Conservation (phyloP, 2,888 invertebrate genomes). For the Saturnia japonica region DNA sequence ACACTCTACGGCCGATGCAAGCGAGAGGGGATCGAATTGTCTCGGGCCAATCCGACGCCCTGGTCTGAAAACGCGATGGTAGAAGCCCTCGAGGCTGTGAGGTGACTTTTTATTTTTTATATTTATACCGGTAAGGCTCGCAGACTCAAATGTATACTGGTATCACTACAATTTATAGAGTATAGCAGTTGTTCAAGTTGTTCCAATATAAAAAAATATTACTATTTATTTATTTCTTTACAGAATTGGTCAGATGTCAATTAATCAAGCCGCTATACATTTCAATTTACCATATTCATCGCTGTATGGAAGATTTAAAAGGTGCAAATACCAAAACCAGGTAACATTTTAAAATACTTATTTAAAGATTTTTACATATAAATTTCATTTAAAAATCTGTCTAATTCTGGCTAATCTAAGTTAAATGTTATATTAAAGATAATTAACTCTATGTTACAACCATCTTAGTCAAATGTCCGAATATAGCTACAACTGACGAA, state of each 20-base stretch:
- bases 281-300: slow-evolving; percentile 95
- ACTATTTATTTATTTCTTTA: slow-evolving; percentile 27
- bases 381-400: too few species aligned
- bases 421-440: too few species aligned
- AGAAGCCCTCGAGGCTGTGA: slow-evolving; percentile 93
- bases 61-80: slow-evolving; percentile 98
- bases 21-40: slow-evolving; percentile 93
- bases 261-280: slow-evolving; percentile 96
- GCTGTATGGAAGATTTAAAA: slow-evolving; percentile 92
- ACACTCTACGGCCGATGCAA: slow-evolving; percentile 95
- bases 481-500: too few species aligned
- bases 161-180: too few species aligned
- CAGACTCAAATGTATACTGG: too few species aligned
- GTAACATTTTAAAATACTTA: slow-evolving; percentile 34
- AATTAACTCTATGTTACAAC: too few species aligned
- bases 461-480: too few species aligned
- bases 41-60: slow-evolving; percentile 94
- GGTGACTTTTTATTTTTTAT: slow-evolving; percentile 68
- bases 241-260: slow-evolving; percentile 95
- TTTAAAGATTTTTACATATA: background rate
- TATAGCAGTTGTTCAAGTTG: too few species aligned
- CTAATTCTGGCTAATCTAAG: too few species aligned
- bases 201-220: background rate
- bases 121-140: too few species aligned
- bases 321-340: slow-evolving; percentile 89